phyloP scores from a whole-genome alignment of 2,113 vertebrate genomes.

The Callopanchax toddi region DNA sequence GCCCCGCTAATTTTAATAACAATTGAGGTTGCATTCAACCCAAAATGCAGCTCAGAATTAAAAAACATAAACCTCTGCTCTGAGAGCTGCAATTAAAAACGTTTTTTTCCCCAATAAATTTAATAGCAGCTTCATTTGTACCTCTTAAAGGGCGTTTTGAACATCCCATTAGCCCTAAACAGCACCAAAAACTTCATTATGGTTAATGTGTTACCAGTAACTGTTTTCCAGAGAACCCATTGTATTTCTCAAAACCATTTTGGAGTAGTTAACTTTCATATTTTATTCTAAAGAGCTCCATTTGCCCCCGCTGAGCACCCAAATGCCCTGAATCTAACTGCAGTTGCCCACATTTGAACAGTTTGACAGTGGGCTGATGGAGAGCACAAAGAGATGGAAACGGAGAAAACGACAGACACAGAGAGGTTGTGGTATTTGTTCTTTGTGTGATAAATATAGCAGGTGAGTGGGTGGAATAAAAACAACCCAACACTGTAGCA shows the following conservation, averaged over 20 bases:
- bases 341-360: slow-evolving; percentile 57
- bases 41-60: too few species aligned
- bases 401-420: slow-evolving; percentile 62
- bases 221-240: slow-evolving; percentile 18
- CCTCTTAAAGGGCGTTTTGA: too few species aligned
- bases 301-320: slow-evolving; percentile 45
- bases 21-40: too few species aligned
- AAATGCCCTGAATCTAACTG: slow-evolving; percentile 51
- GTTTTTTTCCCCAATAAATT: too few species aligned
- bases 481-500: slow-evolving; percentile 62
- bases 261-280: slow-evolving; percentile 32
- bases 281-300: slow-evolving; percentile 46
- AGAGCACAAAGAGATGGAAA: slow-evolving; percentile 37
- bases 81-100: too few species aligned
- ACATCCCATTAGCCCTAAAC: background rate
- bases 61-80: too few species aligned
- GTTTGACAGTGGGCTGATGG: slow-evolving; percentile 58
- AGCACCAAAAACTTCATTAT: background rate
- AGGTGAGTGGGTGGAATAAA: slow-evolving; percentile 75
- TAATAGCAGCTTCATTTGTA: too few species aligned
- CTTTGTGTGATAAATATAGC: slow-evolving; percentile 74
- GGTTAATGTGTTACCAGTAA: slow-evolving; percentile 1
- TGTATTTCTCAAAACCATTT: slow-evolving; percentile 8
- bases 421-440: slow-evolving; percentile 71
- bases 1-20: too few species aligned